Evolutionary conservation across 2,888 invertebrate species (phyloP), one percentile per base, ranked within the genome.

Genomic region (Homarus gammarus): DNA sequence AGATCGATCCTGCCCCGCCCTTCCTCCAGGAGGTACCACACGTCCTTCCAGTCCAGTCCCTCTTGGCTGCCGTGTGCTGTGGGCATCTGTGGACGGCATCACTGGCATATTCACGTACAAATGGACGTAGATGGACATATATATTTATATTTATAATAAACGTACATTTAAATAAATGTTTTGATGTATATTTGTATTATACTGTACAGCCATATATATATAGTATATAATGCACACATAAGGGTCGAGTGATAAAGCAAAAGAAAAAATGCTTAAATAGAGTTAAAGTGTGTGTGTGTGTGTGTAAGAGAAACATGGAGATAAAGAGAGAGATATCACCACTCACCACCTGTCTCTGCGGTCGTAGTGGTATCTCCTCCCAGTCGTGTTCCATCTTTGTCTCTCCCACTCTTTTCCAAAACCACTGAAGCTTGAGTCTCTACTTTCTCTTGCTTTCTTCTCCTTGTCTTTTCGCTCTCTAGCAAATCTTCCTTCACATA

Each of bases 11-110:
- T 38, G 6, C 87, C 87, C 10, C 87, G 56, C 0, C 87, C 87
- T 15, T 87, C 81, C 40, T 87, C 87, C 81, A 87, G 64, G 18
- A 81, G 72, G 82, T 87, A 87, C 87, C 87, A 87, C 33, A 87
- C 81, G 15, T 87, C 87, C 33, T 72, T 44, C 87, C 87, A 87
- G 40, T 82, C 82, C 5, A 72, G 27, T 1, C 22, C 12, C 5
- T 73, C 84, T 2, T 40, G 83, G 33, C 85, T 44, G 10, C 44
- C 22, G n/a, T 27, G 6, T 22, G 44, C 12, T 15, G 44, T n/a
- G n/a, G n/a, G 2, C 10, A 8, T 31, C 44, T 40, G n/a, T n/a
- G 75, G 22, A 27, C 27, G 33, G 15, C 18, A 73, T 2, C 12
- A 40, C n/a, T n/a, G n/a, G n/a, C n/a, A n/a, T n/a, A n/a, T n/a